Evolutionary conservation across 2,888 invertebrate species (phyloP).

Genomic region (Dryomyza anilis): DNA sequence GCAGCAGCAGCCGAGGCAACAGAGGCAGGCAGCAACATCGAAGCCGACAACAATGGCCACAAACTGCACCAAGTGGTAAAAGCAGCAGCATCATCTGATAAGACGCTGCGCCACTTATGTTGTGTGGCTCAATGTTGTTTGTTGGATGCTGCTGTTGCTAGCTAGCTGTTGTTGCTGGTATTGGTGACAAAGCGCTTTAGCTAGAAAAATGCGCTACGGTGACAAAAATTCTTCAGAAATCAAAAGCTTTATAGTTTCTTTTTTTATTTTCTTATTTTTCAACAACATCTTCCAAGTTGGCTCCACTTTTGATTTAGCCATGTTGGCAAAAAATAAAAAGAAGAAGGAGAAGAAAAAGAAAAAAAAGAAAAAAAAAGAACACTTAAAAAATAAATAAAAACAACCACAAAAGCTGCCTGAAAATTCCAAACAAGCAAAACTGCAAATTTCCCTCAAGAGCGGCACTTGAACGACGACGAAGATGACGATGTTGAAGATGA

Average conservation of each 20-base stretch:
- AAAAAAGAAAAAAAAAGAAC: background rate
- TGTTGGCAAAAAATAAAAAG: slow-evolving; percentile 1
- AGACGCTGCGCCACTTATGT: slow-evolving; percentile 15
- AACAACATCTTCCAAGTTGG: background rate
- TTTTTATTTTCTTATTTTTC: no score
- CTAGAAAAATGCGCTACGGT: background rate
- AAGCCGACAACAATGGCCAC: slow-evolving; percentile 27
- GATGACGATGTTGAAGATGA: background rate
- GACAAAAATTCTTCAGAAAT: background rate
- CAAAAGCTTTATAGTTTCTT: no score
- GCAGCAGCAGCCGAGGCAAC: slow-evolving; percentile 3
- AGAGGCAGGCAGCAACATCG: slow-evolving; percentile 24
- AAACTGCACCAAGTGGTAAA: slow-evolving; percentile 4
- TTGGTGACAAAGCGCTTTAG: background rate
- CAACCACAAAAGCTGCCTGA: no score
- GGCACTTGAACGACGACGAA: background rate
- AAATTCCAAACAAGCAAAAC: no score
- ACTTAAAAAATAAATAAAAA: no score
- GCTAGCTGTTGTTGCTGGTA: no score
- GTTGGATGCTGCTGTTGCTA: no score
- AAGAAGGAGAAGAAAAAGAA: background rate
- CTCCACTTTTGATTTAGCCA: slow-evolving; percentile 1
- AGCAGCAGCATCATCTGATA: slow-evolving; percentile 11
- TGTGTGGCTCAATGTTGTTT: no score
- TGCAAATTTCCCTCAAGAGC: no score